These are phyloP conservation scores for Electrona antarctica DNA, from an alignment of 2,113 vertebrate genomes.

Conservation along the genomic window DNA sequence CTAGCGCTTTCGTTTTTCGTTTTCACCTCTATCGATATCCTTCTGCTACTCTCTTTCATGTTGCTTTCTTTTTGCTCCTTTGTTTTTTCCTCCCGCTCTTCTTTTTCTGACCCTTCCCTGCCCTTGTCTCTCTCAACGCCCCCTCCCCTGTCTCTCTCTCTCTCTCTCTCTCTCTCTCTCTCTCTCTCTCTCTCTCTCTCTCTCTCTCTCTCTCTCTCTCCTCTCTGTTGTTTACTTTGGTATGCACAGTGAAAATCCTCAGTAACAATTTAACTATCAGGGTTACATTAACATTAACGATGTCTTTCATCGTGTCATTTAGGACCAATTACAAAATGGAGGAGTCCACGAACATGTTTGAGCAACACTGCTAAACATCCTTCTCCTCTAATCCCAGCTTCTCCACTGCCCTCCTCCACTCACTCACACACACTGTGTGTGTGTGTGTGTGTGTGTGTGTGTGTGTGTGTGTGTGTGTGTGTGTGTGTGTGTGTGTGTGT, in stretches of 20 bases:
- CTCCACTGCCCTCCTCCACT: background rate
- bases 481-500: conserved; percentile 31
- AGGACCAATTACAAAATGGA: conserved; percentile 35
- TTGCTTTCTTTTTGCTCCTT: background rate
- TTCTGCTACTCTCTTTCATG: background rate
- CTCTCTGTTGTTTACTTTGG: background rate
- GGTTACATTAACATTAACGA: background rate
- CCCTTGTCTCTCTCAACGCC: conserved; percentile 11
- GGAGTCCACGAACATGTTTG: conserved; percentile 31
- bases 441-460: conserved; percentile 2
- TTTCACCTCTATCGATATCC: background rate
- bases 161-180: background rate
- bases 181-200: conserved; percentile 1
- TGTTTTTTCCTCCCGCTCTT: conserved; percentile 5
- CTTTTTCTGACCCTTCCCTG: background rate
- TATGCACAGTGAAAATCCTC: too few species aligned
- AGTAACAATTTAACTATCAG: too few species aligned
- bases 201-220: conserved; percentile 12
- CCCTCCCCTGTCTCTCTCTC: background rate
- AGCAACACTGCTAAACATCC: conserved; percentile 18
- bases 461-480: background rate
- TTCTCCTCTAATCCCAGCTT: conserved; percentile 39
- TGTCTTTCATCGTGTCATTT: background rate
- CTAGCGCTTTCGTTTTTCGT: too few species aligned
- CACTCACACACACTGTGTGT: too few species aligned